A percentile compares a stretch with the other conserved stretches of the same genome.
Evolutionary conservation across 2,113 vertebrate species (phyloP).

Genomic region (Pardalotus punctatus): DNA sequence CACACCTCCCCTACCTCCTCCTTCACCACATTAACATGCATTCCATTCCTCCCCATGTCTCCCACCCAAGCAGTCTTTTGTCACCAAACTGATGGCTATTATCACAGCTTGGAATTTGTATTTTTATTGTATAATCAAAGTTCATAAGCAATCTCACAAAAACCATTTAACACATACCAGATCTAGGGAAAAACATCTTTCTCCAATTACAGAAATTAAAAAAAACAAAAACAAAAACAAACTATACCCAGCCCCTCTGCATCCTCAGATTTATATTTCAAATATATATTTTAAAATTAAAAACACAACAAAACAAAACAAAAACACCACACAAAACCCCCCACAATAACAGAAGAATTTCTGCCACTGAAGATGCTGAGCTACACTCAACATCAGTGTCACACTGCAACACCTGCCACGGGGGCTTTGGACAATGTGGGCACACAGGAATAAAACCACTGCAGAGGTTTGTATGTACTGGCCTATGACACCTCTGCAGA

Average conservation of each 20-base stretch:
- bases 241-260: neutral
- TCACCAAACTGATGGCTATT: constrained; percentile 34
- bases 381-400: neutral
- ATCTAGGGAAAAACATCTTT: neutral
- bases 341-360: neutral
- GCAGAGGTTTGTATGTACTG: neutral
- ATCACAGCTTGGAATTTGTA: constrained; percentile 27
- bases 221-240: neutral
- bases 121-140: constrained; percentile 61
- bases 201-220: neutral
- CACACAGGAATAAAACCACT: neutral
- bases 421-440: neutral
- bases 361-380: neutral
- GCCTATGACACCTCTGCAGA: accelerated
- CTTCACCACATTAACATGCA: constrained; percentile 29
- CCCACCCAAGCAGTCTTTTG: neutral
- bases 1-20: constrained; percentile 20
- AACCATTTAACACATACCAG: neutral
- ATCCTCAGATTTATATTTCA: neutral
- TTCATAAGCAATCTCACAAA: constrained; percentile 29
- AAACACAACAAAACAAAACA: neutral
- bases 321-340: accelerated
- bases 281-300: neutral
- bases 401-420: accelerated
- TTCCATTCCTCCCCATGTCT: neutral